These are phyloP conservation scores for Sapayoa aenigma DNA, from an alignment of 2,113 vertebrate genomes.

Conservation along the genomic window DNA sequence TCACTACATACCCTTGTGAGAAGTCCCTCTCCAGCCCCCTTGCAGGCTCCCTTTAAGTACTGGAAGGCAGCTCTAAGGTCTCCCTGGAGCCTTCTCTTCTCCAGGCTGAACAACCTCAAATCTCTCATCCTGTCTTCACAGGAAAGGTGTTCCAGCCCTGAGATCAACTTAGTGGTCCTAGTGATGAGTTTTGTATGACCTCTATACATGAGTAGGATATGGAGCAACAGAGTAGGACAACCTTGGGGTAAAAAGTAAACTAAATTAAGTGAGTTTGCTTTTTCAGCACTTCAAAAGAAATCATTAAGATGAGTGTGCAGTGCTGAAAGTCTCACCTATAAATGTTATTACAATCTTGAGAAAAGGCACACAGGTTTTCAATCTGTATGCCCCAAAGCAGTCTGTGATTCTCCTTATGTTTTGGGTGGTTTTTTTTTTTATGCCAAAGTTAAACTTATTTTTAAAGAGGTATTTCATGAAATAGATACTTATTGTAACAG, in stretches of 20 bases:
- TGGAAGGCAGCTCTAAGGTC: not conserved
- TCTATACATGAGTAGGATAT: not conserved
- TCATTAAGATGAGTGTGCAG: not conserved
- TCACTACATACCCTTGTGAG: too few species aligned
- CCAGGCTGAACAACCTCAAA: not conserved
- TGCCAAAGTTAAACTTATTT: not conserved
- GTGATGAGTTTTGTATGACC: not conserved
- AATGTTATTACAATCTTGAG: not conserved
- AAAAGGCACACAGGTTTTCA: slow-evolving; percentile 13
- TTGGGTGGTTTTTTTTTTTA: not conserved
- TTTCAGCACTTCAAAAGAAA: slow-evolving; percentile 12
- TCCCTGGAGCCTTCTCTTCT: not conserved
- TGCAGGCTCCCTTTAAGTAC: not conserved
- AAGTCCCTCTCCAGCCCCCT: not conserved
- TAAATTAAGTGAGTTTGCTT: not conserved
- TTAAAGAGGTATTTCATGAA: not conserved
- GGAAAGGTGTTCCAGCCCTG: not conserved
- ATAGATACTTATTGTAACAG: not conserved
- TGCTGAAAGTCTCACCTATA: not conserved
- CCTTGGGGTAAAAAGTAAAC: not conserved
- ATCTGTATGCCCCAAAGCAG: not conserved
- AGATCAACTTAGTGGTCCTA: not conserved
- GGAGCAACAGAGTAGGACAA: not conserved
- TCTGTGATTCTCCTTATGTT: not conserved
- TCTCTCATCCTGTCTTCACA: fast-evolving